phyloP scores from a whole-genome alignment of 2,113 vertebrate genomes.

The Semicossyphus pulcher region DNA sequence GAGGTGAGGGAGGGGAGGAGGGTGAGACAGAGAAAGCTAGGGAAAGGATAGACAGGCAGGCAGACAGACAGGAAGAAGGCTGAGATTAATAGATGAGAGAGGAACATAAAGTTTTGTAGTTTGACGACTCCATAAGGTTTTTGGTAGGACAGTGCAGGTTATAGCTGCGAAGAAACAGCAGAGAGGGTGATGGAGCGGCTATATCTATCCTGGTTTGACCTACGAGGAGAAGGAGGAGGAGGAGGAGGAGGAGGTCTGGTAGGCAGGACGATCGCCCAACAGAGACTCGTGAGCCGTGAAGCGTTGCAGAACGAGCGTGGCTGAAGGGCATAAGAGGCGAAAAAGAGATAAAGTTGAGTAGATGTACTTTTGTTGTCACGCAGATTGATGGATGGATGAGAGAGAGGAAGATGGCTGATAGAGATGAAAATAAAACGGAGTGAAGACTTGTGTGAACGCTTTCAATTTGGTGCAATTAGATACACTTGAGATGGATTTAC shows the following conservation, averaged over 20 bases:
- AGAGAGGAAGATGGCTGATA: neutral
- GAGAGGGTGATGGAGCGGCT: neutral
- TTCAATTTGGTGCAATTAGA: too few species aligned
- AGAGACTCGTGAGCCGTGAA: neutral
- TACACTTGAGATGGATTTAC: too few species aligned
- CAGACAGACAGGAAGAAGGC: slow-evolving; percentile 22
- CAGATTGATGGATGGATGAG: neutral
- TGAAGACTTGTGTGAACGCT: neutral
- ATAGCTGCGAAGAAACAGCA: neutral
- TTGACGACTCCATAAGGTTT: neutral
- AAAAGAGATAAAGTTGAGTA: neutral
- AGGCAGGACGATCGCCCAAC: neutral
- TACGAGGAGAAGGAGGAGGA: neutral
- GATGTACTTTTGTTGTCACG: neutral
- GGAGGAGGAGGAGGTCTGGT: neutral
- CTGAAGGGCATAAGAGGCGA: neutral
- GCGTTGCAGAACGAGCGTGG: neutral
- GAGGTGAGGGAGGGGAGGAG: slow-evolving; percentile 4
- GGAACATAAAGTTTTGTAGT: neutral
- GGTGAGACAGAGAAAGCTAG: slow-evolving; percentile 9
- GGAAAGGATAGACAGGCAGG: slow-evolving; percentile 15
- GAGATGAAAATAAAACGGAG: neutral
- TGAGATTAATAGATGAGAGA: slow-evolving; percentile 28
- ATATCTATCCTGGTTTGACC: slow-evolving; percentile 4
- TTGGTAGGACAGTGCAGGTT: neutral